A percentile compares a stretch with the other conserved stretches of the same genome.
These are phyloP conservation scores for Cyclura pinguis DNA, from an alignment of 2,797 vertebrate genomes.

Conservation along the genomic window DNA sequence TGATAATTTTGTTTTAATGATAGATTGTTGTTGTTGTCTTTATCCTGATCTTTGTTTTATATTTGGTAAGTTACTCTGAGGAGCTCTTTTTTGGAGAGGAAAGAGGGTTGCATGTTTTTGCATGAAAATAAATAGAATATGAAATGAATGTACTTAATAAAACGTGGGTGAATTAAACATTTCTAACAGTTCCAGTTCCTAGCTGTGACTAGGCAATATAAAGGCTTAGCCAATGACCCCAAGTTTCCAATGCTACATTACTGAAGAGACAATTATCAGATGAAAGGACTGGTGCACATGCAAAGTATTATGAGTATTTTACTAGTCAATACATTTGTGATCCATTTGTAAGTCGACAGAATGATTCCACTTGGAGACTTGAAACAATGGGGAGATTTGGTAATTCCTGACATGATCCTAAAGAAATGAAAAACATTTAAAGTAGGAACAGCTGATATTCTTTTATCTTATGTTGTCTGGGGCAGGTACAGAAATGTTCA, in stretches of 20 bases:
- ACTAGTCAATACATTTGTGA: constrained; percentile 49
- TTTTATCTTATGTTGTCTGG: constrained; percentile 13
- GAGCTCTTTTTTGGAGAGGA: background rate
- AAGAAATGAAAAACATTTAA: constrained; percentile 59
- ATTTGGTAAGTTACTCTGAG: background rate
- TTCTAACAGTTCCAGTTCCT: constrained; percentile 34
- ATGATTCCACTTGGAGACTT: constrained; percentile 23
- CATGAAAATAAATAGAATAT: constrained; percentile 18
- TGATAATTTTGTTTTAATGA: background rate
- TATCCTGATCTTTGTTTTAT: background rate
- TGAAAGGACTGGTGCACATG: constrained; percentile 28
- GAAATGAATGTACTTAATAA: constrained; percentile 18
- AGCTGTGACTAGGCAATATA: background rate
- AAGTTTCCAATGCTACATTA: constrained; percentile 27
- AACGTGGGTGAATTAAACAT: constrained; percentile 9
- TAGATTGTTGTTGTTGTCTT: background rate
- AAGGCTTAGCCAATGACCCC: background rate
- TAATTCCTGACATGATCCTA: constrained; percentile 36
- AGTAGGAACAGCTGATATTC: constrained; percentile 38
- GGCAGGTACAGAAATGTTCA: constrained; percentile 16
- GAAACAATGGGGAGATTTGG: background rate
- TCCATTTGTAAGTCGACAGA: constrained; percentile 39
- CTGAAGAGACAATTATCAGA: background rate
- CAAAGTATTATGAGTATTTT: constrained; percentile 46
- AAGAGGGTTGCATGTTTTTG: background rate